Conservation (phyloP, 2,113 vertebrate species). For the Tenebrosternarchus preto region DNA sequence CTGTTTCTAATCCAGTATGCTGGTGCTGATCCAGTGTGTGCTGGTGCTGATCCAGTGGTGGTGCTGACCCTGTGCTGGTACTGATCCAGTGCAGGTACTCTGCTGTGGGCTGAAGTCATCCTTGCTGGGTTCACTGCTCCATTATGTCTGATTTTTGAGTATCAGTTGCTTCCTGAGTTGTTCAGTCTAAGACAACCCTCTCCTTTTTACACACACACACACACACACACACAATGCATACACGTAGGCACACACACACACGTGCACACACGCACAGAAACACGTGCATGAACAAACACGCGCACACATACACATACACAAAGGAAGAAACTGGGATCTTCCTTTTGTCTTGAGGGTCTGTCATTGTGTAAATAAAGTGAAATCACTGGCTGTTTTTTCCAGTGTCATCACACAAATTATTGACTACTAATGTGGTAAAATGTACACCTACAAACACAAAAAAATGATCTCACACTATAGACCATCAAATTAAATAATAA, state of each 20-base stretch:
- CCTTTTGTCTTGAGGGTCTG: slow-evolving; percentile 14
- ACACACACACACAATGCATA: slow-evolving; percentile 2
- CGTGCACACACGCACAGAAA: neutral
- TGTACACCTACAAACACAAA: slow-evolving; percentile 19
- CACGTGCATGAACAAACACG: neutral
- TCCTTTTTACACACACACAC: neutral
- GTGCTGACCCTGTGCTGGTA: no score
- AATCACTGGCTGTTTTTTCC: slow-evolving; percentile 52
- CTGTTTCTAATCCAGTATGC: no score
- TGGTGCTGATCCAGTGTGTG: no score
- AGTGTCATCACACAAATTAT: slow-evolving; percentile 79
- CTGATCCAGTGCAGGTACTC: no score
- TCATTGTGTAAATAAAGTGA: slow-evolving; percentile 27
- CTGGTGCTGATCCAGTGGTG: no score
- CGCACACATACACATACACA: neutral
- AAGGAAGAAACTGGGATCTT: slow-evolving; percentile 5
- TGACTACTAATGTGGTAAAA: slow-evolving; percentile 68
- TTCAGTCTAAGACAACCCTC: neutral
- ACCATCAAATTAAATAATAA: no score
- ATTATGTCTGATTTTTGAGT: slow-evolving; percentile 31
- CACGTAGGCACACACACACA: neutral
- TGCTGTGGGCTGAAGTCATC: no score
- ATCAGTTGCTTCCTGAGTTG: slow-evolving; percentile 36
- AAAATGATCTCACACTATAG: neutral
- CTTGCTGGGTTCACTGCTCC: neutral